Percentiles rank a stretch among this genome's conserved stretches.
These are phyloP conservation scores for Napeogenes inachia DNA, from an alignment of 2,888 invertebrate species.

Conservation along the genomic window DNA sequence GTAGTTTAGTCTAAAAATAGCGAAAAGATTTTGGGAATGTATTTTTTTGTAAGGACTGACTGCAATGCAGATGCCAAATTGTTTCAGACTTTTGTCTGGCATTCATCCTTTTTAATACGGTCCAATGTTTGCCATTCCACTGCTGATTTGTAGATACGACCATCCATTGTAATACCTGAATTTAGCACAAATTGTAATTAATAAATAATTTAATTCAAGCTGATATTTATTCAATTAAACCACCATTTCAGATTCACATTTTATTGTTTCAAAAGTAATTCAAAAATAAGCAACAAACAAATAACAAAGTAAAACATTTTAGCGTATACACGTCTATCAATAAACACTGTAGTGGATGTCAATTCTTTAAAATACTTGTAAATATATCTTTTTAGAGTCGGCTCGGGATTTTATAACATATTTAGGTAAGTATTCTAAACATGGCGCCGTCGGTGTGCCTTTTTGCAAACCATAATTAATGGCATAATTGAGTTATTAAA, in stretches of 20 bases:
- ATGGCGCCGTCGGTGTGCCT: conserved; percentile 31
- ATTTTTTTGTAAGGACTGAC: conserved; percentile 34
- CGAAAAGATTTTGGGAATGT: conserved; percentile 25
- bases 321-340: conserved; percentile 53
- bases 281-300: conserved; percentile 77
- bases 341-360: conserved; percentile 55
- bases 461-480: conserved; percentile 2
- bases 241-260: conserved; percentile 58
- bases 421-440: conserved; percentile 29
- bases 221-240: conserved; percentile 58
- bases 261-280: conserved; percentile 73
- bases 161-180: conserved; percentile 26
- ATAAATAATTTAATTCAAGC: conserved; percentile 22
- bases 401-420: conserved; percentile 24
- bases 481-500: conserved; percentile 18
- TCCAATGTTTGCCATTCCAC: conserved; percentile 30
- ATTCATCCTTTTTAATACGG: conserved; percentile 22
- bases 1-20: conserved; percentile 21
- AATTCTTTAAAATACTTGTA: conserved; percentile 13
- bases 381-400: conserved; percentile 18
- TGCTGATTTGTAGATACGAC: conserved; percentile 25
- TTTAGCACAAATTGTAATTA: conserved; percentile 36
- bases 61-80: conserved; percentile 33
- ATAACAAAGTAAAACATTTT: conserved; percentile 71
- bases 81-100: conserved; percentile 26